Percentiles rank a stretch among this genome's conserved stretches.
Evolutionary conservation across 2,888 invertebrate genomes (phyloP).

Genomic region (Dolichomitus sp.): DNA sequence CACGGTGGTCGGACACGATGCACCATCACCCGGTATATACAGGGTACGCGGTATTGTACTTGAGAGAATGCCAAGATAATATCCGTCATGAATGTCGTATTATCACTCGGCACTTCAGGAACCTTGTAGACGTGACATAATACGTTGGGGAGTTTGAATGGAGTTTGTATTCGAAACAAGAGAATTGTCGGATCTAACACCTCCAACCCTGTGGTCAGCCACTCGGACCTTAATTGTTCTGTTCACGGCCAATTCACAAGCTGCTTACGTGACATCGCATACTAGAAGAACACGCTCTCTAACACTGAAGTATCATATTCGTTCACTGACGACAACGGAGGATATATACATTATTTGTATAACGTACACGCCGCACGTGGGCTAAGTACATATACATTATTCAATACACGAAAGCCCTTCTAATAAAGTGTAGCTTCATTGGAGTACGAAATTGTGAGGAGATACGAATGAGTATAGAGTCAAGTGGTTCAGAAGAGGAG

Average conservation of each 20-base stretch:
- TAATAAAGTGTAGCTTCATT: neutral
- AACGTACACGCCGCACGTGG: neutral
- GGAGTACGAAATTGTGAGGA: neutral
- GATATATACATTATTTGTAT: neutral
- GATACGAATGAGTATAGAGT: neutral
- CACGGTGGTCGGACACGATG: conserved; percentile 47
- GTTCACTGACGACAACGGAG: neutral
- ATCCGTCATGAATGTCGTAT: conserved; percentile 30
- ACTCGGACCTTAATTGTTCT: conserved; percentile 47
- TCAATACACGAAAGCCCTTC: neutral
- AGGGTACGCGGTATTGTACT: conserved; percentile 6
- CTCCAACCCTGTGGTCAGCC: conserved; percentile 39
- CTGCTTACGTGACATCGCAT: conserved; percentile 1
- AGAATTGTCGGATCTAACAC: conserved; percentile 14
- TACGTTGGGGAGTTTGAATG: neutral
- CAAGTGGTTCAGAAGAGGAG: no score
- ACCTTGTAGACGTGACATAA: conserved; percentile 1
- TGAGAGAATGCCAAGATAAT: conserved; percentile 46
- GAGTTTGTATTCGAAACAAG: conserved; percentile 19
- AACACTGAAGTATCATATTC: neutral
- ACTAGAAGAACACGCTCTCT: neutral
- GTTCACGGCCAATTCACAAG: conserved; percentile 37
- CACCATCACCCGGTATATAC: conserved; percentile 20
- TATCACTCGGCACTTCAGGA: conserved; percentile 27
- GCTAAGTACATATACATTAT: neutral